Evolutionary conservation across 2,113 vertebrate genomes (phyloP), one percentile per base, ranked within the genome.

Genomic region (Gymnocephalus cernua): DNA sequence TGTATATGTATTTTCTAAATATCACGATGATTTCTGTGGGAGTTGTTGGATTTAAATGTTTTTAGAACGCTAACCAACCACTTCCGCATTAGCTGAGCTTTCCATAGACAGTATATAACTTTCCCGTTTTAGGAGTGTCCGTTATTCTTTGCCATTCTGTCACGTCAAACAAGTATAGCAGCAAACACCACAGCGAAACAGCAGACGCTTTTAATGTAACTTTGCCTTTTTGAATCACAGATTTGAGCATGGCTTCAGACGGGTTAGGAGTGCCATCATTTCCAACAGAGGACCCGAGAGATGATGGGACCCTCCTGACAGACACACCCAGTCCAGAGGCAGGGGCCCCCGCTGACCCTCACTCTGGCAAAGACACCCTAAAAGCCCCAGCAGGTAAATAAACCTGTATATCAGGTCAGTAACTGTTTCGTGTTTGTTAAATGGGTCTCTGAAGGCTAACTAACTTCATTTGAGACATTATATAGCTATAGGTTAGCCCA

Each of bases 241-340:
- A 44, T 56, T 45, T 51, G 15, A 80, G 1, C 14, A 94, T 94
- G 93, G 86, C 90, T 29, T 90, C 93, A 65, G 51, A 66, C 1
- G 68, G 63, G 15, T 4, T 48, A 12, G 56, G 13, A 13, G 6
- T 16, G 38, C 1, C 69, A 11, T 14, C 70, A 41, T 25, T 6
- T 18, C 13, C 54, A 10, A 1, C 18, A 29, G 73, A 76, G 27
- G 44, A 74, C 21, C 80, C 27, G 48, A 50, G 4, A 29, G 56
- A 50, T n/a, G 64, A 38, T 12, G 61, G 9, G 68, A 59, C 48
- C 38, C 61, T 12, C 35, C 13, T n/a, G 27, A 25, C 38, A 41
- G 80, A 74, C 48, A 54, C 77, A 29, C 11, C 21, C 35, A n/a
- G 27, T 14, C 19, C 45, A 9, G 62, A 51, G 21, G 15, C n/a